Evolutionary conservation across 2,888 invertebrate genomes (phyloP).

Genomic region (Cistogaster globosa): DNA sequence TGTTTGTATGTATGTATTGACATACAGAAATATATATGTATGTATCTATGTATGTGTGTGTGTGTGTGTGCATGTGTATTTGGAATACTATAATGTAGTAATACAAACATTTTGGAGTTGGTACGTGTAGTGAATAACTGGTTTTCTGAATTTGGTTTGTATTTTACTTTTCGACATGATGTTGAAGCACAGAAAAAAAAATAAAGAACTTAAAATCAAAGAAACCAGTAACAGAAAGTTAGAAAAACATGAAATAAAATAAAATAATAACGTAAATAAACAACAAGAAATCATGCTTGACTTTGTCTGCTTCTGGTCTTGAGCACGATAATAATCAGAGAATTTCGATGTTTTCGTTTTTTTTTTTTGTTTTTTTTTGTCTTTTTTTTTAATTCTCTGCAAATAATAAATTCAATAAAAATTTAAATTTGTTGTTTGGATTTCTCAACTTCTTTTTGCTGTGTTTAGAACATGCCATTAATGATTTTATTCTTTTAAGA

Average conservation of each 20-base stretch:
- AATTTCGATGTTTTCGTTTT: slow-evolving; percentile 6
- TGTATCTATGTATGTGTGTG: slow-evolving; percentile 1
- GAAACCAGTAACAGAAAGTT: slow-evolving; percentile 15
- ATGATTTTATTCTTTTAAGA: too few relatives aligned
- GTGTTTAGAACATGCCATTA: too few relatives aligned
- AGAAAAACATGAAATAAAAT: not conserved
- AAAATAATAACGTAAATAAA: slow-evolving; percentile 12
- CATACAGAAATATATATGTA: not conserved
- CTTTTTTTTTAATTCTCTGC: too few relatives aligned
- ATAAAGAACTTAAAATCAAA: slow-evolving; percentile 14
- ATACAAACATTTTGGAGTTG: slow-evolving; percentile 17
- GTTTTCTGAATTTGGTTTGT: slow-evolving; percentile 13
- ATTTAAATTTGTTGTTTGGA: too few relatives aligned
- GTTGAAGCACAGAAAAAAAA: not conserved
- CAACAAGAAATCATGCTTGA: slow-evolving; percentile 53
- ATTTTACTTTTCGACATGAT: slow-evolving; percentile 18
- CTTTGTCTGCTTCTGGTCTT: slow-evolving; percentile 62
- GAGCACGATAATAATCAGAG: slow-evolving; percentile 26
- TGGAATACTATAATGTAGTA: not conserved
- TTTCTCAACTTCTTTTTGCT: too few relatives aligned
- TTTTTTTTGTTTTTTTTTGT: not conserved
- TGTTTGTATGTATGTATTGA: too few relatives aligned
- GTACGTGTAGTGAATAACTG: slow-evolving; percentile 27
- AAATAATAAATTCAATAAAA: too few relatives aligned
- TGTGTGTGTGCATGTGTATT: not conserved